A percentile compares a stretch with the other conserved stretches of the same genome.
These are phyloP conservation scores for Ceratitis capitata DNA, from an alignment of 1,140 invertebrate species.

Conservation along the genomic window DNA sequence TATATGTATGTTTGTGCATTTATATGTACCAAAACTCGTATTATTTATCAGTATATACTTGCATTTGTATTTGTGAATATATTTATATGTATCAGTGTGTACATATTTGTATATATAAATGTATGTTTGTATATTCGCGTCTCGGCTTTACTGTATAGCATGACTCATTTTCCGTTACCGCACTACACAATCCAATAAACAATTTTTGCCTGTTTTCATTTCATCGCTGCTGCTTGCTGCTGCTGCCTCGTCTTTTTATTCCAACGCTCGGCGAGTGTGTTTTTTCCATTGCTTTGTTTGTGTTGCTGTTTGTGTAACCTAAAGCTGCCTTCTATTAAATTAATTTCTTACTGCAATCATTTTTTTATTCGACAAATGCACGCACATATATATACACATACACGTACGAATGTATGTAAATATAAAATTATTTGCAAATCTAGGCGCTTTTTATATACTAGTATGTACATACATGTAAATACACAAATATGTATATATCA, in stretches of 20 bases:
- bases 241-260: background rate
- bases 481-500: background rate
- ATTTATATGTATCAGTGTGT: background rate
- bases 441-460: background rate
- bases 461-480: background rate
- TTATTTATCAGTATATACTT: background rate
- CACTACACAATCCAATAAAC: constrained; percentile 18
- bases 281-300: background rate
- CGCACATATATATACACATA: background rate
- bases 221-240: background rate
- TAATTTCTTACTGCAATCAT: constrained; percentile 19
- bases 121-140: background rate
- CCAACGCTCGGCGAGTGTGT: background rate
- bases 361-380: background rate
- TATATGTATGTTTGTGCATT: background rate
- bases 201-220: background rate
- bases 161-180: constrained; percentile 33
- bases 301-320: too few relatives aligned
- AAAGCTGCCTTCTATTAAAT: too few relatives aligned
- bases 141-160: background rate
- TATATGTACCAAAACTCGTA: too few relatives aligned
- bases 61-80: background rate
- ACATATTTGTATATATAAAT: background rate
- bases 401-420: background rate
- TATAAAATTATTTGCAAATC: background rate